Percentiles rank a stretch among this genome's conserved stretches.
Conservation (phyloP, 1,140 invertebrate species). For the Drosophila tani region DNA sequence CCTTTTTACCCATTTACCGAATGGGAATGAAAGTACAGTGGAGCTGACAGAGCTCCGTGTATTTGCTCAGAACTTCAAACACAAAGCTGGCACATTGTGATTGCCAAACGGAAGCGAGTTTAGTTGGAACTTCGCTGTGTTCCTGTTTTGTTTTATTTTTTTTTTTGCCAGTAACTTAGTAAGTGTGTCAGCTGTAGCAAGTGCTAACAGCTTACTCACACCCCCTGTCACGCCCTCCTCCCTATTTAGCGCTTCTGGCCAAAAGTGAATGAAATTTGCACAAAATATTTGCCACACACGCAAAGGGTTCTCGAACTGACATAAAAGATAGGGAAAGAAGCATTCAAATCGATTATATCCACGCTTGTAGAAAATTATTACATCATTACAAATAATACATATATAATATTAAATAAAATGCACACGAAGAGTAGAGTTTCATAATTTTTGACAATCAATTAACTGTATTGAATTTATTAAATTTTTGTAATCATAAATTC, state of each 20-base stretch:
- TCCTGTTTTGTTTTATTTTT: conserved; percentile 30
- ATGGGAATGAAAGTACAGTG: conserved; percentile 32
- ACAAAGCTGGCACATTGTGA: conserved; percentile 45
- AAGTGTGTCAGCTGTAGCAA: conserved; percentile 44
- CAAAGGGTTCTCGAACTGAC: not conserved
- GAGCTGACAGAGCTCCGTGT: conserved; percentile 24
- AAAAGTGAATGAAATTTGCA: conserved; percentile 56
- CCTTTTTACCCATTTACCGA: conserved; percentile 50
- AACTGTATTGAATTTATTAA: not conserved
- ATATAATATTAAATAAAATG: no score
- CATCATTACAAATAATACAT: no score
- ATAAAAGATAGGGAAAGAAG: not conserved
- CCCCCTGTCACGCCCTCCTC: not conserved
- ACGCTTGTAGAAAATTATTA: no score
- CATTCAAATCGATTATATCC: not conserved
- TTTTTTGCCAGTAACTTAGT: conserved; percentile 26
- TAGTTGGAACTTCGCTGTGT: conserved; percentile 30
- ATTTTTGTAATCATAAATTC: not conserved
- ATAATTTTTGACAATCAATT: no score
- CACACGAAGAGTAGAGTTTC: no score
- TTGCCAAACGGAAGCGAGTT: conserved; percentile 46
- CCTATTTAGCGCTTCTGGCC: conserved; percentile 29
- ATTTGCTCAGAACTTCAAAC: conserved; percentile 41
- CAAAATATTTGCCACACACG: conserved; percentile 9
- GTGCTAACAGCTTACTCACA: conserved; percentile 43